Conservation (phyloP, 2,888 invertebrate genomes). For the Melangyna quadrimaculata region DNA sequence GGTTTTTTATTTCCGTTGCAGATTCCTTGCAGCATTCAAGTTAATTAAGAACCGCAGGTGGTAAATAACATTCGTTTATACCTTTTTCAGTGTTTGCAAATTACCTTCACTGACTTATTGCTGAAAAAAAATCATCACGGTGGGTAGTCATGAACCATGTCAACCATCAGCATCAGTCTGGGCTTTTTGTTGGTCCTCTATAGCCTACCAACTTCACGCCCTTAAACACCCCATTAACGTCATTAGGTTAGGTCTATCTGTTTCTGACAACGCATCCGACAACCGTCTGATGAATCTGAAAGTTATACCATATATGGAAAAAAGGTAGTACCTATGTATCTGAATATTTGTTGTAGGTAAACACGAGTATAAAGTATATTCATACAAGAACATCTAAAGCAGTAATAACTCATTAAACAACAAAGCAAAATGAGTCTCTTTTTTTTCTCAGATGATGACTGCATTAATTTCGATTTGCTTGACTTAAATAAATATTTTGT, state of each 20-base stretch:
- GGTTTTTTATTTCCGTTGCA: neutral
- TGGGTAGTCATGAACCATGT: constrained; percentile 27
- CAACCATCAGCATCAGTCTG: constrained; percentile 8
- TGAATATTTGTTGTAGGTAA: neutral
- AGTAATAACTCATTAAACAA: constrained; percentile 63
- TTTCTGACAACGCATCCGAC: constrained; percentile 19
- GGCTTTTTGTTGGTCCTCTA: neutral
- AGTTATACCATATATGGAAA: neutral
- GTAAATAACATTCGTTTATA: neutral
- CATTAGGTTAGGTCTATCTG: constrained; percentile 33
- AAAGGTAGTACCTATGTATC: too few relatives aligned
- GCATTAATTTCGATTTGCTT: constrained; percentile 65
- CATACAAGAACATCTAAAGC: constrained; percentile 8
- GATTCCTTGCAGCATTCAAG: neutral
- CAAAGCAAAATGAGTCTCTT: constrained; percentile 47
- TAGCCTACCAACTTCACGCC: constrained; percentile 30
- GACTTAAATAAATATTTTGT: constrained; percentile 43
- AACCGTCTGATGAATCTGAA: constrained; percentile 1
- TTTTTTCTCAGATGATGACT: constrained; percentile 42
- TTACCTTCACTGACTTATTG: constrained; percentile 8
- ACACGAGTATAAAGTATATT: neutral
- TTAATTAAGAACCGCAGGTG: constrained; percentile 21
- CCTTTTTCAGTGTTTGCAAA: constrained; percentile 3
- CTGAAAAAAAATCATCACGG: neutral
- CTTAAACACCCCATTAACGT: constrained; percentile 52